Evolutionary conservation across 2,888 invertebrate genomes (phyloP).

Genomic region (Lissonota sp.): DNA sequence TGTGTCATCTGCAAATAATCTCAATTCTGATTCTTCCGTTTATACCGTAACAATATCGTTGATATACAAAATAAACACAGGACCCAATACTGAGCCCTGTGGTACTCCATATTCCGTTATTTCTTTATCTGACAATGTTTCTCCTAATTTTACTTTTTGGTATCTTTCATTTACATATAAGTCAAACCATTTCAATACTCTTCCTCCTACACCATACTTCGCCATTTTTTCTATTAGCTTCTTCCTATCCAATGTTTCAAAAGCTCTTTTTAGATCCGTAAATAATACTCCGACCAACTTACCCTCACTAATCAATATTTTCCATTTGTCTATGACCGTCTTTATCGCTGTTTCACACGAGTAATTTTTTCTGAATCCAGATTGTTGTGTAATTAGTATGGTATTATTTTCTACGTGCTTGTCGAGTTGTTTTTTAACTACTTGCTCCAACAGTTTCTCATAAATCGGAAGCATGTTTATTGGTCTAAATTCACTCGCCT

Average conservation of each 20-base stretch:
- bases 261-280: constrained; percentile 42
- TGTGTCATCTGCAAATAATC: background rate
- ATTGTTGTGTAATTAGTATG: too few species aligned
- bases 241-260: constrained; percentile 40
- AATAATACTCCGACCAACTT: constrained; percentile 51
- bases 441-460: too few species aligned
- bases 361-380: too few species aligned
- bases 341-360: constrained; percentile 45
- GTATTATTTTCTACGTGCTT: too few species aligned
- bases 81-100: constrained; percentile 16
- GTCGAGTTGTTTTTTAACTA: too few species aligned
- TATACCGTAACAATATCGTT: constrained; percentile 31
- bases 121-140: constrained; percentile 7
- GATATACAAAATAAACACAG: constrained; percentile 17
- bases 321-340: constrained; percentile 22
- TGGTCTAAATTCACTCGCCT: too few species aligned
- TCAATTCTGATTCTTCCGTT: background rate
- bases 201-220: constrained; percentile 47
- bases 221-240: constrained; percentile 44
- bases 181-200: constrained; percentile 43
- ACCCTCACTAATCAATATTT: constrained; percentile 27
- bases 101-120: constrained; percentile 27
- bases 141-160: constrained; percentile 33
- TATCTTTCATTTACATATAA: constrained; percentile 35
- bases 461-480: too few species aligned